These are phyloP conservation scores for Penelope pileata DNA, from an alignment of 2,113 vertebrate species.

Conservation along the genomic window DNA sequence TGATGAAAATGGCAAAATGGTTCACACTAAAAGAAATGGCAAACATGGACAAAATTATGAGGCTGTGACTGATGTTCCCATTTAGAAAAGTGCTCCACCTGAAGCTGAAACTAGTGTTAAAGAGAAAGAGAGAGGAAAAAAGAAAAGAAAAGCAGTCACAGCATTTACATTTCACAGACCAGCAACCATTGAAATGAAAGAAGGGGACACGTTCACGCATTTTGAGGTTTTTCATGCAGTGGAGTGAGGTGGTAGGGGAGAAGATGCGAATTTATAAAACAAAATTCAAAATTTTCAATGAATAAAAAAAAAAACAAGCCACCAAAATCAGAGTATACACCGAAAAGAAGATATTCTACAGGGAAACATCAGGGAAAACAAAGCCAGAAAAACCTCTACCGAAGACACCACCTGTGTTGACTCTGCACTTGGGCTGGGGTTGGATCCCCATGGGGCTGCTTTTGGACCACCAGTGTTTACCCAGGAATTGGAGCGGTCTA, in stretches of 20 bases:
- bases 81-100: constrained; percentile 47
- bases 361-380: constrained; percentile 71
- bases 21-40: constrained; percentile 58
- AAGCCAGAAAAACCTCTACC: constrained; percentile 75
- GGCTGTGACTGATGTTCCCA: constrained; percentile 52
- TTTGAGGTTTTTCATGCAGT: constrained; percentile 73
- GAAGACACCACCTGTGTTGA: constrained; percentile 96
- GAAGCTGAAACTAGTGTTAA: constrained; percentile 41
- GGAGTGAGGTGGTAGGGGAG: not conserved
- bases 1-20: constrained; percentile 63
- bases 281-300: constrained; percentile 59
- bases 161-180: constrained; percentile 61
- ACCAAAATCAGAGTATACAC: constrained; percentile 65
- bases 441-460: constrained; percentile 97
- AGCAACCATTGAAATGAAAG: constrained; percentile 67
- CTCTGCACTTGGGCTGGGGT: constrained; percentile 96
- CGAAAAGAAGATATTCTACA: constrained; percentile 66
- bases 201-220: not conserved
- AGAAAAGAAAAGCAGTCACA: constrained; percentile 56
- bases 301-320: constrained; percentile 35
- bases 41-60: constrained; percentile 65
- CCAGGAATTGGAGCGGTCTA: constrained; percentile 99
- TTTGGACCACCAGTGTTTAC: constrained; percentile 99
- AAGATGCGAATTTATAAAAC: constrained; percentile 46
- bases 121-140: not conserved